phyloP scores from a whole-genome alignment of 1,140 invertebrate genomes.

The Oreohelix idahoensis region DNA sequence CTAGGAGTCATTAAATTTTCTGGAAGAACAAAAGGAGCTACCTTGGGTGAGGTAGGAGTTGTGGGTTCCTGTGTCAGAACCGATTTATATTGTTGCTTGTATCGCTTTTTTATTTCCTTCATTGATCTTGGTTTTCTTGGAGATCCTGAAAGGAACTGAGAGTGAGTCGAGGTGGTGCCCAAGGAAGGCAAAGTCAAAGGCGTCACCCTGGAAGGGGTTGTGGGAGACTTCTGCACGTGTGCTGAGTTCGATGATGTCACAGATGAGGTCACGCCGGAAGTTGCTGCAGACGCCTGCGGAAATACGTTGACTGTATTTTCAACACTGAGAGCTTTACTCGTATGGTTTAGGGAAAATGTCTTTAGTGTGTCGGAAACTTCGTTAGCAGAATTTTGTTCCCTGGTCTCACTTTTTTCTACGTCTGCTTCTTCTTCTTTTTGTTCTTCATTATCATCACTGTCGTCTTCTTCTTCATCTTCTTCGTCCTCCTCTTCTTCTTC shows the following conservation, averaged over 20 bases:
- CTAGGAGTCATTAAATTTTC: slow-evolving; percentile 39
- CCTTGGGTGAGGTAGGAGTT: slow-evolving; percentile 37
- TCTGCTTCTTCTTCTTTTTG: not conserved
- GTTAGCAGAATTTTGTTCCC: too few relatives aligned
- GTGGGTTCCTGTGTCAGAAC: slow-evolving; percentile 35
- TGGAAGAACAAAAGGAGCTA: slow-evolving; percentile 43
- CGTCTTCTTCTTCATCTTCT: not conserved
- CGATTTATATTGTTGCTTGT: slow-evolving; percentile 38
- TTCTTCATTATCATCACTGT: not conserved
- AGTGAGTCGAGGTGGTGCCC: not conserved
- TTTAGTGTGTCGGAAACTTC: too few relatives aligned
- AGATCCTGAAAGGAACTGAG: slow-evolving; percentile 15
- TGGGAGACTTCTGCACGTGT: not conserved
- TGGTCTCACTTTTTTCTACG: not conserved
- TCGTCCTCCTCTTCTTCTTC: slow-evolving; percentile 9
- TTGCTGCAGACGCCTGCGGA: not conserved
- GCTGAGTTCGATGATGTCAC: not conserved
- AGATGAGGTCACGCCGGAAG: not conserved
- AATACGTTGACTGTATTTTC: slow-evolving; percentile 14
- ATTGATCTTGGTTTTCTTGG: slow-evolving; percentile 37
- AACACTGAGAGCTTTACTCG: not conserved
- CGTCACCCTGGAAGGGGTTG: not conserved
- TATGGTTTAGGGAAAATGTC: not conserved
- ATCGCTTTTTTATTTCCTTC: slow-evolving; percentile 45
- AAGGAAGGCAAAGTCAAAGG: not conserved